Evolutionary conservation across 2,113 vertebrate species (phyloP).

Genomic region (Corvus moneduloides): DNA sequence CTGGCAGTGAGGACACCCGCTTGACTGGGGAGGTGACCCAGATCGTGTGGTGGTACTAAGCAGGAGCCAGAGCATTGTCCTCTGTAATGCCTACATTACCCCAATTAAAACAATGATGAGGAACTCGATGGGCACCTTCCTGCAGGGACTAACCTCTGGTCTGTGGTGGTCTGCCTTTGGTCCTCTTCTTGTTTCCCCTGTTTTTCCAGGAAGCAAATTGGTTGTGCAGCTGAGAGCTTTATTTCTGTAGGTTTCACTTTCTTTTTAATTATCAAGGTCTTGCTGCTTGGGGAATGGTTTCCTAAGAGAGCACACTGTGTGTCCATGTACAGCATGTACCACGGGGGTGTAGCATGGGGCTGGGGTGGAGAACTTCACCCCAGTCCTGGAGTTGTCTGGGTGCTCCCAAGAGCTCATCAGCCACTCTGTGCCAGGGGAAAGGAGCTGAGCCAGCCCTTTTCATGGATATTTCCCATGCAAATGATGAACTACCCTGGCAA

Average conservation of each 20-base stretch:
- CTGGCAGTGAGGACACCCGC: neutral
- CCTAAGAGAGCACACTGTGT: neutral
- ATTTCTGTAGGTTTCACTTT: neutral
- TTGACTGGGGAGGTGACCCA: accelerated
- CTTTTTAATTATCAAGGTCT: neutral
- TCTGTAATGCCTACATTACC: neutral
- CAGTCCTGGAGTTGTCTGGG: neutral
- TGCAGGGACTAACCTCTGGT: neutral
- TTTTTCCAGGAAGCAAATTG: neutral
- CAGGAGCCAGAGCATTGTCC: neutral
- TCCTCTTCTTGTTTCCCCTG: neutral
- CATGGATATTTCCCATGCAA: neutral
- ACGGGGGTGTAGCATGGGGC: neutral
- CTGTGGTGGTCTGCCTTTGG: neutral
- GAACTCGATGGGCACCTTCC: neutral
- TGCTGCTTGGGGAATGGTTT: neutral
- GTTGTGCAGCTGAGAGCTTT: neutral
- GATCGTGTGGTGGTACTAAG: neutral
- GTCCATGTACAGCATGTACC: accelerated
- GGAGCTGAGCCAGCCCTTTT: neutral
- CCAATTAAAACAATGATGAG: neutral
- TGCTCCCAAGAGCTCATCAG: neutral
- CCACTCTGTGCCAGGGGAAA: neutral
- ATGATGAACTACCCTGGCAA: neutral
- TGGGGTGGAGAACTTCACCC: neutral